Conservation (phyloP, 2,797 vertebrate species). For the Antrozous pallidus region DNA sequence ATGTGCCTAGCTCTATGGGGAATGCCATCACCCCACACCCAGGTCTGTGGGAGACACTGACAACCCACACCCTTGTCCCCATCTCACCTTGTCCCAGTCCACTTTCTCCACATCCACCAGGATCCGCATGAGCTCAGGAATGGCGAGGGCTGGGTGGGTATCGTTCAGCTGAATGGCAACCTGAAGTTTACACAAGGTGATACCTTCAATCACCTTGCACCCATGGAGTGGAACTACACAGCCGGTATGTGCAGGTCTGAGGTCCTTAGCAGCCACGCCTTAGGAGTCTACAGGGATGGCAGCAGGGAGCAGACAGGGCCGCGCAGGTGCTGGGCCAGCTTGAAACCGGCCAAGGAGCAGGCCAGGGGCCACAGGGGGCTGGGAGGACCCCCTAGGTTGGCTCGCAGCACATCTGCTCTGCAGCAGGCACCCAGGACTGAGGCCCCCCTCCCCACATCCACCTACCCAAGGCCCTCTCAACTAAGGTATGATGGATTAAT, state of each 20-base stretch:
- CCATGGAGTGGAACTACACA: rapidly evolving
- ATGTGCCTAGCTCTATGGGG: no score
- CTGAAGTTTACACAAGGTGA: conserved; percentile 78
- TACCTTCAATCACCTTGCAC: background rate
- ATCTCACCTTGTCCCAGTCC: conserved; percentile 90
- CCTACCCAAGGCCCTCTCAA: background rate
- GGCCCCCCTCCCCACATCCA: background rate
- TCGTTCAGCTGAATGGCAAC: conserved; percentile 98
- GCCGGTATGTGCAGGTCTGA: rapidly evolving
- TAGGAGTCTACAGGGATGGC: background rate
- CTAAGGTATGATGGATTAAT: background rate
- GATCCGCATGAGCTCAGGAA: conserved; percentile 97
- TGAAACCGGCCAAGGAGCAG: background rate
- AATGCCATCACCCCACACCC: background rate
- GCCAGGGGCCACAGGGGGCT: background rate
- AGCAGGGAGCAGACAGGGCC: rapidly evolving
- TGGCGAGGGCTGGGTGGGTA: conserved; percentile 96
- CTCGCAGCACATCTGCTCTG: background rate
- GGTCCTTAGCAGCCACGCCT: background rate
- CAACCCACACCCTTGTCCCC: background rate
- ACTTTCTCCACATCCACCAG: conserved; percentile 94
- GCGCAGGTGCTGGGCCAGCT: background rate
- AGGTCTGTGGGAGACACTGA: background rate
- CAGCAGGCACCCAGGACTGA: background rate
- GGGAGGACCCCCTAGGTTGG: background rate